Evolutionary conservation across 1,140 invertebrate genomes (phyloP).

Genomic region (Trichonephila inaurata): DNA sequence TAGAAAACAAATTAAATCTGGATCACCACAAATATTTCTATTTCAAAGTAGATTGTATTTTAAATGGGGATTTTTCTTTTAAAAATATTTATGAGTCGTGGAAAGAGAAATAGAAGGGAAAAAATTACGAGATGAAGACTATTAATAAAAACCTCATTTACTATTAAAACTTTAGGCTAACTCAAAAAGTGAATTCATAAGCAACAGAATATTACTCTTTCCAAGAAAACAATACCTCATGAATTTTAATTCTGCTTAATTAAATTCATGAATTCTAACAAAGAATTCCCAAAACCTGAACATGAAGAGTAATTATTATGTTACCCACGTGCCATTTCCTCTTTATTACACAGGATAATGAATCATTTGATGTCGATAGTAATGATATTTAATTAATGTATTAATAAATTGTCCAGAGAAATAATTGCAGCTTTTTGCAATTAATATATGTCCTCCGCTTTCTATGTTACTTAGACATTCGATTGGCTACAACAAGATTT

Average conservation of each 20-base stretch:
- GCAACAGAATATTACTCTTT: background rate
- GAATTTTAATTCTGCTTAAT: background rate
- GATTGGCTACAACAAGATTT: background rate
- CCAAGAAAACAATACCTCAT: background rate
- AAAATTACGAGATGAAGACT: too few species aligned
- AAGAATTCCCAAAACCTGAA: background rate
- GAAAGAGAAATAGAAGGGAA: too few species aligned
- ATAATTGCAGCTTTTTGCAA: constrained; percentile 11
- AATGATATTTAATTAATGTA: constrained; percentile 26
- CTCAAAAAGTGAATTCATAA: too few species aligned
- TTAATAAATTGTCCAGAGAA: constrained; percentile 7
- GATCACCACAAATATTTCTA: too few species aligned
- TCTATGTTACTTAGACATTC: background rate
- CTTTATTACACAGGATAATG: background rate
- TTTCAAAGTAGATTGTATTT: too few species aligned
- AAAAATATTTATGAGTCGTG: too few species aligned
- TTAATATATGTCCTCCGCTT: background rate
- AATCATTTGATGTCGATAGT: background rate
- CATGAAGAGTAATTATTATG: background rate
- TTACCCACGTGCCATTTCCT: background rate
- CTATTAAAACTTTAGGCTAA: too few species aligned
- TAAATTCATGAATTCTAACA: background rate
- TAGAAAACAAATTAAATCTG: too few species aligned
- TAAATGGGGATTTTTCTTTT: too few species aligned
- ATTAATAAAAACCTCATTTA: too few species aligned